Base-by-base conservation (phyloP, 2,797 vertebrate genomes). In the Alcedo atthis region DNA sequence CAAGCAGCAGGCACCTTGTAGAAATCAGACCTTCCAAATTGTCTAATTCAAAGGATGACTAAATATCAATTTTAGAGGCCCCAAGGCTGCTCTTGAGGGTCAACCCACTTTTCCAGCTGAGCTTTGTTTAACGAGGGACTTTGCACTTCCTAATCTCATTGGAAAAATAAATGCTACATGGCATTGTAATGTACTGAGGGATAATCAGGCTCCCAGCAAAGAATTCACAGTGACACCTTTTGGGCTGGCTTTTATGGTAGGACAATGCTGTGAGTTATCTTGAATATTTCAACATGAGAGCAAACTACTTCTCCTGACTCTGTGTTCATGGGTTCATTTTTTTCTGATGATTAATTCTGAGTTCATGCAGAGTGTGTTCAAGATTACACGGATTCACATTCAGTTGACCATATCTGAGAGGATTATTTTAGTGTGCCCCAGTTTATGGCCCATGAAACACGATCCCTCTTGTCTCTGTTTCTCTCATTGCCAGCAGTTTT, bases 371-470 rank as follows among this genome's bases (percentile, higher is more conserved):
- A 95, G 94, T 94, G 87, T 96, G 94, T 69, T 95, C 90, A 85
- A 96, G 96, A 96, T 96, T 96, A 96, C 87, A 83, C 0, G 77
- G 96, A 96, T 96, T 96, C 95, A 92, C 85, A 94, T 70, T 78
- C 96, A 96, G 93, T 95, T 96, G 94, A 96, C 95, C 94, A 95
- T 95, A 96, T 94, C 95, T 92, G 94, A 96, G 88, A 93, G 95
- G 96, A 96, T 96, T 96, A 96, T 90, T 94, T 94, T 67, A 93
- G 95, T 89, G 93, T 96, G 94, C 89, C 92, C 94, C 80, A 85
- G 85, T 96, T 96, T 96, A 95, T 70, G 82, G 94, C 89, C 95
- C 92, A 87, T 89, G 94, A 94, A 96, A 96, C 92, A 90, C 12
- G 92, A 96, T 93, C 86, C 76, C 37, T 73, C 82, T 87, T 90